Evolutionary conservation across 2,888 invertebrate species (phyloP).

Genomic region (Hypomecis punctinalis): DNA sequence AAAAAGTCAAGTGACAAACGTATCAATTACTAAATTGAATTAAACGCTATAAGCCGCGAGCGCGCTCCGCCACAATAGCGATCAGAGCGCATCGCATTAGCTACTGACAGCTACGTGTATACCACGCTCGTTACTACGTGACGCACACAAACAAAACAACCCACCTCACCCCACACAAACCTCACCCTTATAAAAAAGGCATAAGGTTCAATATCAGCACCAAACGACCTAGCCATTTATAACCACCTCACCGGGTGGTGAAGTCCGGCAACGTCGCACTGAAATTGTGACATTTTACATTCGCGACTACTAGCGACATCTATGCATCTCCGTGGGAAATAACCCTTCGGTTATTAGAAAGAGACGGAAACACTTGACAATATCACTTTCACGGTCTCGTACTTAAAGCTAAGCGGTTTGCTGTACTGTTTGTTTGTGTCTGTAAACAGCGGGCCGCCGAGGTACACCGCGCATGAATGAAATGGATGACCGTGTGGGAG

Average conservation of each 20-base stretch:
- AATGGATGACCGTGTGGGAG: slow-evolving; percentile 77
- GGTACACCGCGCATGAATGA: slow-evolving; percentile 85
- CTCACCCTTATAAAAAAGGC: slow-evolving; percentile 53
- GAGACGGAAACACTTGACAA: slow-evolving; percentile 80
- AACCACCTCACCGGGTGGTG: slow-evolving; percentile 77
- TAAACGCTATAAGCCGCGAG: slow-evolving; percentile 81
- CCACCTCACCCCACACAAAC: slow-evolving; percentile 51
- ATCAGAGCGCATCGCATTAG: slow-evolving; percentile 82
- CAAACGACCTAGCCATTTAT: slow-evolving; percentile 64
- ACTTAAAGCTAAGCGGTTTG: slow-evolving; percentile 85
- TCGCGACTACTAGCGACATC: slow-evolving; percentile 78
- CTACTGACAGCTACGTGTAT: slow-evolving; percentile 83
- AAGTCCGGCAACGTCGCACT: slow-evolving; percentile 84
- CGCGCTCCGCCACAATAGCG: slow-evolving; percentile 78
- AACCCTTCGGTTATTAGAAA: slow-evolving; percentile 72
- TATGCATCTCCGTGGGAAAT: slow-evolving; percentile 60
- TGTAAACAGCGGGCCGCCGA: slow-evolving; percentile 83
- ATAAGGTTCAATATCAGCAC: slow-evolving; percentile 56
- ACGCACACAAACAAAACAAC: slow-evolving; percentile 68
- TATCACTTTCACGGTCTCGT: slow-evolving; percentile 85
- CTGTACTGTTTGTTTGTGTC: slow-evolving; percentile 85
- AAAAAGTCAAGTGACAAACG: slow-evolving; percentile 73
- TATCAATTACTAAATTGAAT: slow-evolving; percentile 85
- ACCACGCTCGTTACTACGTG: slow-evolving; percentile 81
- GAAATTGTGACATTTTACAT: slow-evolving; percentile 81